Percentiles rank a stretch among this genome's conserved stretches.
phyloP scores from a whole-genome alignment of 2,113 vertebrate genomes.

The Myrmecophaga tridactyla region DNA sequence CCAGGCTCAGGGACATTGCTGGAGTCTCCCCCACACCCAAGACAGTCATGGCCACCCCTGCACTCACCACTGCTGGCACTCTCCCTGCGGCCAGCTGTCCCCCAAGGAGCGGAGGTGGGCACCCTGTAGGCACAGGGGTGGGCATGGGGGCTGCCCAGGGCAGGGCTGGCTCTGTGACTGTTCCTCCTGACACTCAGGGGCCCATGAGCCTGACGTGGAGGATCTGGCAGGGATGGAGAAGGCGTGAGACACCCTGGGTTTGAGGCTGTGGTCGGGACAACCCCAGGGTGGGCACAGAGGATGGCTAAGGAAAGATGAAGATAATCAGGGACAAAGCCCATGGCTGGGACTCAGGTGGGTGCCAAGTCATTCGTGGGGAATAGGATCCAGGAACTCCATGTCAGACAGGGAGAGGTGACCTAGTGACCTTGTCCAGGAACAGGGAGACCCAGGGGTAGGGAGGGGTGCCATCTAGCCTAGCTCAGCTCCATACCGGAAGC shows the following conservation, averaged over 20 bases:
- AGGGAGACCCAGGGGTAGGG: neutral
- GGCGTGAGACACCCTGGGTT: too few species aligned
- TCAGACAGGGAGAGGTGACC: neutral
- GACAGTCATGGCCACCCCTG: neutral
- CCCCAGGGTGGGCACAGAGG: neutral
- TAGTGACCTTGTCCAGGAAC: neutral
- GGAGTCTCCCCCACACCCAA: neutral
- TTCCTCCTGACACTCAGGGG: slow-evolving; percentile 83
- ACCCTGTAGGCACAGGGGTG: slow-evolving; percentile 86
- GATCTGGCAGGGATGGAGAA: slow-evolving; percentile 75
- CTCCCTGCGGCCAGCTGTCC: slow-evolving; percentile 89
- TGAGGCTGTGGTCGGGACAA: too few species aligned
- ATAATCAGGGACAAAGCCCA: neutral
- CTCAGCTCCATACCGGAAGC: slow-evolving; percentile 84
- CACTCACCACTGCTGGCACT: slow-evolving; percentile 90
- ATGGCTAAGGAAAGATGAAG: neutral
- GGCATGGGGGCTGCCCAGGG: slow-evolving; percentile 82
- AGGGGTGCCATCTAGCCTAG: neutral
- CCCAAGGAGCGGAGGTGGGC: slow-evolving; percentile 82
- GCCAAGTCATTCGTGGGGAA: neutral
- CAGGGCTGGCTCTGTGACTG: slow-evolving; percentile 88
- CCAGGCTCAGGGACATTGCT: neutral
- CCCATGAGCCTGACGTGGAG: slow-evolving; percentile 80
- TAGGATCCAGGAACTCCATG: neutral
- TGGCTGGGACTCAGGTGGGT: neutral